Evolutionary conservation across 2,113 vertebrate genomes (phyloP).

Genomic region (Pampusana beccarii): DNA sequence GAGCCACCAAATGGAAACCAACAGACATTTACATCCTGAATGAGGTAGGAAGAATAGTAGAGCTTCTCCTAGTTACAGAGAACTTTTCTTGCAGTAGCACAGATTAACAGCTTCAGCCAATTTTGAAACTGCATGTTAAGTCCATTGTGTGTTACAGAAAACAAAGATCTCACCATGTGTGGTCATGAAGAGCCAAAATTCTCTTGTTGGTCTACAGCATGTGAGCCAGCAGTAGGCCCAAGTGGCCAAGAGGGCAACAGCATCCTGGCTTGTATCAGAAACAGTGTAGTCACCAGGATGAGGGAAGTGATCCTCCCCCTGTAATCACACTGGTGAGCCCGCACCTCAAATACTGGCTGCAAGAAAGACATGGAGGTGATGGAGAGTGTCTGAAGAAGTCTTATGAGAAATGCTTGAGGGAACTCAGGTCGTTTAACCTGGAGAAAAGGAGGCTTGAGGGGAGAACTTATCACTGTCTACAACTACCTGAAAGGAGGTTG

Average conservation of each 20-base stretch:
- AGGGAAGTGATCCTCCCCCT: background rate
- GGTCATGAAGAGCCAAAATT: background rate
- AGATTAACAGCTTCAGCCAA: background rate
- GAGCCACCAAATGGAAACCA: background rate
- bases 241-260: background rate
- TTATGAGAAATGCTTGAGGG: no score
- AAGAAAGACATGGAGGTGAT: no score
- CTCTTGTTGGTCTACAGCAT: background rate
- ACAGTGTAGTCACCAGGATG: background rate
- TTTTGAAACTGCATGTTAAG: background rate
- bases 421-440: no score
- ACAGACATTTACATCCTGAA: rapidly evolving
- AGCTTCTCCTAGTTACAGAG: background rate
- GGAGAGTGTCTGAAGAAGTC: no score
- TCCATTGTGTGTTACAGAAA: background rate
- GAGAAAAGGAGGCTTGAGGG: no score
- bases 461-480: no score
- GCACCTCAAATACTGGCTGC: no score
- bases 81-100: background rate
- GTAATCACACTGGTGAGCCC: no score
- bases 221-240: background rate
- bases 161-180: rapidly evolving
- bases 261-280: background rate
- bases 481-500: no score
- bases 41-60: background rate